phyloP scores from a whole-genome alignment of 2,888 invertebrate species.

The Liopterus haemorrhoidalis region DNA sequence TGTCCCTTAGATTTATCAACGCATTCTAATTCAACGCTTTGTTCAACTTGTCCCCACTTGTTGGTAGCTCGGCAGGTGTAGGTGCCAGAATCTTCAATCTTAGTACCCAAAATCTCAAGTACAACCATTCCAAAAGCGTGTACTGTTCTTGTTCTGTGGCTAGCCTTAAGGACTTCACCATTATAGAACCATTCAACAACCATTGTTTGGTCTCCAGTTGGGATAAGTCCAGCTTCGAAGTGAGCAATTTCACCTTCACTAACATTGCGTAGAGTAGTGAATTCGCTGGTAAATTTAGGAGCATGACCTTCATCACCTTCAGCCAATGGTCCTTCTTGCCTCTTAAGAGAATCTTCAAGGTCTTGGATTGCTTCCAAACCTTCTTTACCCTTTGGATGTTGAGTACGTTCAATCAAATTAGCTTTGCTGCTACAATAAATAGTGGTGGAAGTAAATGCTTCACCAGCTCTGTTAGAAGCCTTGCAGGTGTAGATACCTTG shows the following conservation, averaged over 20 bases:
- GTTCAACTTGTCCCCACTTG: constrained; percentile 82
- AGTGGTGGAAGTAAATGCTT: constrained; percentile 88
- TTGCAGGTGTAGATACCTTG: constrained; percentile 92
- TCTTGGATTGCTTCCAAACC: constrained; percentile 87
- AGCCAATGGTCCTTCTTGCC: constrained; percentile 60
- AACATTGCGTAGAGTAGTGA: constrained; percentile 73
- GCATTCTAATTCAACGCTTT: constrained; percentile 74
- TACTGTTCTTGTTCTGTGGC: constrained; percentile 85
- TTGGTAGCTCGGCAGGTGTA: constrained; percentile 87
- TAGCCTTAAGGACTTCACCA: constrained; percentile 78
- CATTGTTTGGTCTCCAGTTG: constrained; percentile 90
- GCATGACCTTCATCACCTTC: constrained; percentile 76
- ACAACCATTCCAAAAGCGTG: constrained; percentile 98
- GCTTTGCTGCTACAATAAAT: constrained; percentile 77
- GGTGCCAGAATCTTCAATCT: constrained; percentile 84
- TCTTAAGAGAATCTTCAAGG: constrained; percentile 77
- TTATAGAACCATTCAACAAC: constrained; percentile 95
- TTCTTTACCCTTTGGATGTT: constrained; percentile 92
- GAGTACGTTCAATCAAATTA: constrained; percentile 78
- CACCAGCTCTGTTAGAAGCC: constrained; percentile 80
- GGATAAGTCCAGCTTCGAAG: constrained; percentile 93
- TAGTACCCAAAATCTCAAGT: constrained; percentile 90
- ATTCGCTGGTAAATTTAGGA: constrained; percentile 83
- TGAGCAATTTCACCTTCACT: constrained; percentile 95
- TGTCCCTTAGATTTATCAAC: constrained; percentile 80